Conservation (phyloP, 1,140 invertebrate species). For the Bradynema listronoti region DNA sequence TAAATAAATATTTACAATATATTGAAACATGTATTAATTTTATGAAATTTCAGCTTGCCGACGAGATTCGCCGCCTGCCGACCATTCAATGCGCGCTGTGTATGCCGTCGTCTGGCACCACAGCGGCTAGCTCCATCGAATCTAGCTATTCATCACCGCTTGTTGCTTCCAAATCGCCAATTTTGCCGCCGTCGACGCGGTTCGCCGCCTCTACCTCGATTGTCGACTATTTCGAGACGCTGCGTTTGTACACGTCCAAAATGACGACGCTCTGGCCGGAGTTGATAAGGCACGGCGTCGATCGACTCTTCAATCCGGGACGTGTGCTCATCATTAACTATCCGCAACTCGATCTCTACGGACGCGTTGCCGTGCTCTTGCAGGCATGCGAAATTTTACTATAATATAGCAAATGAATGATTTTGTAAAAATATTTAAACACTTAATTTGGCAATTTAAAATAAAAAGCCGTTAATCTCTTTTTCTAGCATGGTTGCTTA, state of each 20-base stretch:
- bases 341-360: conserved; percentile 28
- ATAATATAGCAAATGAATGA: background rate
- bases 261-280: conserved; percentile 19
- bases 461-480: background rate
- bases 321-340: conserved; percentile 31
- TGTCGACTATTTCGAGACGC: conserved; percentile 16
- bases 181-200: background rate
- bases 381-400: conserved; percentile 12
- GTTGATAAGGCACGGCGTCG: conserved; percentile 16
- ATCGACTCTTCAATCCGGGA: conserved; percentile 27
- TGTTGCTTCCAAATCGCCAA: too few species aligned
- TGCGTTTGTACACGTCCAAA: conserved; percentile 18
- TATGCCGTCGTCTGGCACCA: background rate
- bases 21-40: too few species aligned
- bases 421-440: background rate
- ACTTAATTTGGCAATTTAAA: background rate
- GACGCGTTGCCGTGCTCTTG: conserved; percentile 34
- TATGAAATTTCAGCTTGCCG: too few species aligned
- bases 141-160: too few species aligned
- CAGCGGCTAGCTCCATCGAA: too few species aligned
- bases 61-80: too few species aligned
- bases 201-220: conserved; percentile 6
- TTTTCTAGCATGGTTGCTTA: too few species aligned
- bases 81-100: too few species aligned
- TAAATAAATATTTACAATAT: too few species aligned